Percentiles rank a stretch among this genome's conserved stretches.
phyloP scores from a whole-genome alignment of 2,888 invertebrate species.

The Tridacna gigas region DNA sequence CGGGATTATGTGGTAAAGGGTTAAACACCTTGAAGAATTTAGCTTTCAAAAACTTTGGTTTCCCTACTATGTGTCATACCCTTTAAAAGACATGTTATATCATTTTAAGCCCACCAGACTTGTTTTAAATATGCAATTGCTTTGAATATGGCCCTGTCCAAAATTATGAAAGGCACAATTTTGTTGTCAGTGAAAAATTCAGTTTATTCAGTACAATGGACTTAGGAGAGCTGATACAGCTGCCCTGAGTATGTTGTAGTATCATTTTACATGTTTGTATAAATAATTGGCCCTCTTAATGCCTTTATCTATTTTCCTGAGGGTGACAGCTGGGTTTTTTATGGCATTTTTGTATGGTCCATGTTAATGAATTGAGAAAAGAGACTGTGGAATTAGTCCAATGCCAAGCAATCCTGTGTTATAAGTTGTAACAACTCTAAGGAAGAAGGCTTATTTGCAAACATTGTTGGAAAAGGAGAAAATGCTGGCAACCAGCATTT shows the following conservation, averaged over 20 bases:
- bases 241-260: not conserved
- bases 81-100: too few relatives aligned
- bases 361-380: not conserved
- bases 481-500: not conserved
- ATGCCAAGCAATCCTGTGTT: too few relatives aligned
- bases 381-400: too few relatives aligned
- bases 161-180: not conserved
- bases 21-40: too few relatives aligned
- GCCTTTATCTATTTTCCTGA: conserved; percentile 15
- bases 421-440: not conserved
- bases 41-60: too few relatives aligned
- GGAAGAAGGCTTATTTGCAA: not conserved
- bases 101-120: too few relatives aligned
- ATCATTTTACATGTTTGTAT: not conserved
- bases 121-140: too few relatives aligned
- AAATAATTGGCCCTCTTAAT: not conserved
- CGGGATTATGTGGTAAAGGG: too few relatives aligned
- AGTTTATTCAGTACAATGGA: not conserved
- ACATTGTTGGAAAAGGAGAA: not conserved
- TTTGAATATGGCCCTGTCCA: too few relatives aligned
- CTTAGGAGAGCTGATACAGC: not conserved
- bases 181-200: conserved; percentile 1
- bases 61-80: too few relatives aligned
- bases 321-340: conserved; percentile 32
- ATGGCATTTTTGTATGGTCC: conserved; percentile 21